Evolutionary conservation across 2,888 invertebrate genomes (phyloP).

Genomic region (Malachius bipustulatus): DNA sequence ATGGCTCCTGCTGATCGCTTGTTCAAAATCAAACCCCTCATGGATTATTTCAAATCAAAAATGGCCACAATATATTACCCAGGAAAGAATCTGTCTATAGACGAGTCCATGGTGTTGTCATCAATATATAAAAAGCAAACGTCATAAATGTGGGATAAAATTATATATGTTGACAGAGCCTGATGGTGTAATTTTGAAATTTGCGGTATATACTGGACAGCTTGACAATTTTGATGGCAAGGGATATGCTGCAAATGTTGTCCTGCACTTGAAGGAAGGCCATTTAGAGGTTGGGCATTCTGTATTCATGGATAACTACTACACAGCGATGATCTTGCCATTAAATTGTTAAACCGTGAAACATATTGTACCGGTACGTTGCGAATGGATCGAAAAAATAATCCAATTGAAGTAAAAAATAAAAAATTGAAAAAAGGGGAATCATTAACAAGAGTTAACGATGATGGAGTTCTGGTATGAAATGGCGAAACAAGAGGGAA

Average conservation of each 20-base stretch:
- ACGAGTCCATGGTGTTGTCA: constrained; percentile 5
- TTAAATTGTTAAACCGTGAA: constrained; percentile 6
- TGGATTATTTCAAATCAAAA: not conserved
- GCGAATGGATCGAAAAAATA: constrained; percentile 19
- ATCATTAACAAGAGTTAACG: constrained; percentile 19
- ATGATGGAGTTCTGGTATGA: constrained; percentile 22
- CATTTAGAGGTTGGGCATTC: constrained; percentile 4
- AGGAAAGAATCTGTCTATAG: not conserved
- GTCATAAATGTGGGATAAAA: constrained; percentile 16
- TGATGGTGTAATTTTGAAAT: constrained; percentile 20
- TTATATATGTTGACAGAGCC: constrained; percentile 22
- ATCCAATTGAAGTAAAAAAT: constrained; percentile 19
- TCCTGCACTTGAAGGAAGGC: constrained; percentile 8
- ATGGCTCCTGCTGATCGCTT: too few species aligned
- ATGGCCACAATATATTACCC: not conserved
- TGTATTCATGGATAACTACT: constrained; percentile 8
- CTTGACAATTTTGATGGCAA: constrained; percentile 19
- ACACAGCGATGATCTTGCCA: not conserved
- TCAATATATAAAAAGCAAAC: constrained; percentile 12
- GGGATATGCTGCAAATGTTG: constrained; percentile 17
- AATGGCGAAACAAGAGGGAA: constrained; percentile 26
- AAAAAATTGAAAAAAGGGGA: constrained; percentile 19
- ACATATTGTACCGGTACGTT: constrained; percentile 32
- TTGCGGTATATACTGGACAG: constrained; percentile 22
- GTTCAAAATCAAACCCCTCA: too few species aligned